These are phyloP conservation scores for Pimephales promelas DNA, from an alignment of 2,113 vertebrate genomes.

Conservation along the genomic window DNA sequence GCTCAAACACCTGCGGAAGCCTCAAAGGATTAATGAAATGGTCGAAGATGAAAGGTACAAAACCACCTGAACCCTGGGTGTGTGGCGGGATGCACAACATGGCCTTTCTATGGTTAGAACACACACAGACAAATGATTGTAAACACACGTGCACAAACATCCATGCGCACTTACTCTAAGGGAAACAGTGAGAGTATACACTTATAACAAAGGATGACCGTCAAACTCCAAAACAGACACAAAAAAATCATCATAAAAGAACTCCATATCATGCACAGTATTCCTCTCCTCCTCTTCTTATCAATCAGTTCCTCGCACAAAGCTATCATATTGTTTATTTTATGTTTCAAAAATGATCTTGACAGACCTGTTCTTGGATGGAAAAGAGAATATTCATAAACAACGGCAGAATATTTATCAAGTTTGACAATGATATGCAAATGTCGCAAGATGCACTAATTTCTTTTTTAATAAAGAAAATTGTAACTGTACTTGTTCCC, in stretches of 20 bases:
- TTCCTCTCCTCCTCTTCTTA: neutral
- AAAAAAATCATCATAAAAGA: neutral
- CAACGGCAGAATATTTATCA: neutral
- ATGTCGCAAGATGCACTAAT: too few relatives aligned
- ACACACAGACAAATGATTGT: conserved; percentile 16
- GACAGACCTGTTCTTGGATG: neutral
- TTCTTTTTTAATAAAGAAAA: too few relatives aligned
- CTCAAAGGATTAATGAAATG: conserved; percentile 38
- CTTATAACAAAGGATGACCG: too few relatives aligned
- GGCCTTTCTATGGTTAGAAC: conserved; percentile 36
- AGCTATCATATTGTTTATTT: too few relatives aligned
- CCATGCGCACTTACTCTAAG: too few relatives aligned
- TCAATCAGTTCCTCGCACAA: neutral
- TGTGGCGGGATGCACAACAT: conserved; percentile 17
- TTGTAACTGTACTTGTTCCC: too few relatives aligned
- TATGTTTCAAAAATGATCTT: too few relatives aligned
- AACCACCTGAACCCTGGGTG: conserved; percentile 33
- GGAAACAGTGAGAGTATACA: too few relatives aligned
- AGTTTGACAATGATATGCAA: neutral
- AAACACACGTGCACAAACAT: too few relatives aligned
- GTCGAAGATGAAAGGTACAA: conserved; percentile 46
- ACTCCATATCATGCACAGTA: neutral
- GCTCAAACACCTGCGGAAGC: conserved; percentile 52
- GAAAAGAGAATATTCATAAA: neutral
- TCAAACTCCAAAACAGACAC: too few relatives aligned